phyloP scores from a whole-genome alignment of 2,888 invertebrate species.

The Sarcophaga subvicina region DNA sequence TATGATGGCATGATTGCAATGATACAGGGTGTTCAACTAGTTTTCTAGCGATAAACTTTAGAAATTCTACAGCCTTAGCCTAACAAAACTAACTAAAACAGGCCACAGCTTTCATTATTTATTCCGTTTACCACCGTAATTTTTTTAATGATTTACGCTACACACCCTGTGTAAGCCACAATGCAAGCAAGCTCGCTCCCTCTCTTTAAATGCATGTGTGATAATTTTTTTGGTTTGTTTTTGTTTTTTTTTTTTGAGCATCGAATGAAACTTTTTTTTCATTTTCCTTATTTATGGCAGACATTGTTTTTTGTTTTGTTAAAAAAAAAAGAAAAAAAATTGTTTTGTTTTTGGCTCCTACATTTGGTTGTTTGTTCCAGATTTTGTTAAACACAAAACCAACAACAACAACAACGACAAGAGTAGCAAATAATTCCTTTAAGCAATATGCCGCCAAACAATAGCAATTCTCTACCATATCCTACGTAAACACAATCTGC shows the following conservation, averaged over 20 bases:
- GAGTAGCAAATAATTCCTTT: not conserved
- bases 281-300: slow-evolving; percentile 33
- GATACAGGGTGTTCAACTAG: too few relatives aligned
- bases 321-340: not conserved
- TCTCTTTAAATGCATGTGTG: too few relatives aligned
- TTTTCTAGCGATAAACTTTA: too few relatives aligned
- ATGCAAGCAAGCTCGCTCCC: too few relatives aligned
- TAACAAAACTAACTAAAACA: too few relatives aligned
- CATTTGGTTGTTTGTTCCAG: slow-evolving; percentile 11
- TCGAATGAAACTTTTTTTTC: not conserved
- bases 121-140: too few relatives aligned
- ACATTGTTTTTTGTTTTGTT: slow-evolving; percentile 35
- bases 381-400: not conserved
- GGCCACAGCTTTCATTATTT: too few relatives aligned
- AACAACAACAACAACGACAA: not conserved
- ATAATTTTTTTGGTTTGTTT: too few relatives aligned
- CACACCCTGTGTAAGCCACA: too few relatives aligned
- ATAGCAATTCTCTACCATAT: slow-evolving; percentile 10
- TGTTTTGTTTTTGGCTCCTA: not conserved
- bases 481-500: not conserved
- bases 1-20: too few relatives aligned
- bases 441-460: slow-evolving; percentile 46
- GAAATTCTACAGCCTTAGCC: too few relatives aligned
- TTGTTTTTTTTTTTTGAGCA: not conserved
- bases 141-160: too few relatives aligned